These are phyloP conservation scores for Pediacus dermestoides DNA, from an alignment of 2,888 invertebrate genomes.

Conservation along the genomic window DNA sequence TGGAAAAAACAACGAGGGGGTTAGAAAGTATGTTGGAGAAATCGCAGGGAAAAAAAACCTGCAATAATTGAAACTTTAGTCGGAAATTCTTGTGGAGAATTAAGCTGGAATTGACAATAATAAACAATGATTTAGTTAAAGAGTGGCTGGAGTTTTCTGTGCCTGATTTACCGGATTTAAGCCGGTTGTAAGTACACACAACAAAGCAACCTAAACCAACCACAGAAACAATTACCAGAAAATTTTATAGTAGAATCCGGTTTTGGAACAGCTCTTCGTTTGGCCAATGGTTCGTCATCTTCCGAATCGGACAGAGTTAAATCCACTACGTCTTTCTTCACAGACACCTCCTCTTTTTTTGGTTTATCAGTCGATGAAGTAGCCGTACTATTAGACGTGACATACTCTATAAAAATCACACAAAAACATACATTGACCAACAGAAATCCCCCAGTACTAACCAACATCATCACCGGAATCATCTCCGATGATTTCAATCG, in stretches of 20 bases:
- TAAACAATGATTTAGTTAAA: too few relatives aligned
- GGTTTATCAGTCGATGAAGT: conserved; percentile 35
- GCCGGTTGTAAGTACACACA: too few relatives aligned
- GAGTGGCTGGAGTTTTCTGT: too few relatives aligned
- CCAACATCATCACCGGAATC: conserved; percentile 67
- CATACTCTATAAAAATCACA: conserved; percentile 33
- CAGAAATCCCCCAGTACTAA: conserved; percentile 40
- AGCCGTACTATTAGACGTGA: conserved; percentile 33
- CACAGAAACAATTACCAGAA: conserved; percentile 42
- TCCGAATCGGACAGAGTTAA: conserved; percentile 72
- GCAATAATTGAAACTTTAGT: too few relatives aligned
- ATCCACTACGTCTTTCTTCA: conserved; percentile 58
- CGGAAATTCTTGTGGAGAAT: too few relatives aligned
- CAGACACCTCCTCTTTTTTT: conserved; percentile 33
- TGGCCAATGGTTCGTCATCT: conserved; percentile 62
- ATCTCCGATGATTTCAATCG: conserved; percentile 71
- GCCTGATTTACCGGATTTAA: too few relatives aligned
- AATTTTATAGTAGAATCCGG: conserved; percentile 47
- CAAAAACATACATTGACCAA: neutral
- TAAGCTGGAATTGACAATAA: too few relatives aligned
- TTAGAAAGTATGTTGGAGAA: too few relatives aligned
- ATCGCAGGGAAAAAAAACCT: too few relatives aligned
- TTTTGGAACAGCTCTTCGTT: conserved; percentile 50
- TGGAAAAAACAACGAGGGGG: too few relatives aligned
- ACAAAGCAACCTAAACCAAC: conserved; percentile 23